phyloP scores from a whole-genome alignment of 2,113 vertebrate species.

The Sardina pilchardus region DNA sequence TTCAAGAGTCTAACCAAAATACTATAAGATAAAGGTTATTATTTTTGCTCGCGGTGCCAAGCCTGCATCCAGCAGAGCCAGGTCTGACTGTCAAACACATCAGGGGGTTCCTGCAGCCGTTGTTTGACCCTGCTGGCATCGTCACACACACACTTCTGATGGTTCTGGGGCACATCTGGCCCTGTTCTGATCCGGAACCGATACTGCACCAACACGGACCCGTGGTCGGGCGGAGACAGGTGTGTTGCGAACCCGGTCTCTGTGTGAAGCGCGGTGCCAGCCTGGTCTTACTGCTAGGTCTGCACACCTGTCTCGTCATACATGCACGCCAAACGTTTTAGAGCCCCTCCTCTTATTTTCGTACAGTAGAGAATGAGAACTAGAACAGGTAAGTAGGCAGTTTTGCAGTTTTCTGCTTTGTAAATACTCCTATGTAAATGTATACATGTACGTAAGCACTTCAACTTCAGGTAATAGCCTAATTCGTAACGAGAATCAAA shows the following conservation, averaged over 20 bases:
- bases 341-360: constrained; percentile 71
- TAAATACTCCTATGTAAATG: constrained; percentile 70
- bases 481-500: constrained; percentile 53
- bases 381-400: constrained; percentile 77
- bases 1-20: constrained; percentile 59
- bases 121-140: constrained; percentile 8
- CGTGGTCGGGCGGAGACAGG: constrained; percentile 29
- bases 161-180: constrained; percentile 16
- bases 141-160: constrained; percentile 2
- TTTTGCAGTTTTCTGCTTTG: constrained; percentile 61
- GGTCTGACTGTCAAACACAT: background rate
- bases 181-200: constrained; percentile 14
- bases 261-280: constrained; percentile 23
- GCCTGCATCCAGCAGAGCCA: constrained; percentile 45
- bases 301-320: constrained; percentile 43
- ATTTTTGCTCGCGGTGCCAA: constrained; percentile 65
- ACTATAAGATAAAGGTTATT: constrained; percentile 48
- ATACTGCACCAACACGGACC: background rate
- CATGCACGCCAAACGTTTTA: constrained; percentile 54
- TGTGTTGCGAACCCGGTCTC: constrained; percentile 55
- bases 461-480: constrained; percentile 56
- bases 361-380: constrained; percentile 65
- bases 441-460: constrained; percentile 67
- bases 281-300: constrained; percentile 19
- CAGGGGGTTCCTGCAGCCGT: background rate